Base-by-base conservation (phyloP, 2,888 invertebrate species). In the Brachycybe producta region DNA sequence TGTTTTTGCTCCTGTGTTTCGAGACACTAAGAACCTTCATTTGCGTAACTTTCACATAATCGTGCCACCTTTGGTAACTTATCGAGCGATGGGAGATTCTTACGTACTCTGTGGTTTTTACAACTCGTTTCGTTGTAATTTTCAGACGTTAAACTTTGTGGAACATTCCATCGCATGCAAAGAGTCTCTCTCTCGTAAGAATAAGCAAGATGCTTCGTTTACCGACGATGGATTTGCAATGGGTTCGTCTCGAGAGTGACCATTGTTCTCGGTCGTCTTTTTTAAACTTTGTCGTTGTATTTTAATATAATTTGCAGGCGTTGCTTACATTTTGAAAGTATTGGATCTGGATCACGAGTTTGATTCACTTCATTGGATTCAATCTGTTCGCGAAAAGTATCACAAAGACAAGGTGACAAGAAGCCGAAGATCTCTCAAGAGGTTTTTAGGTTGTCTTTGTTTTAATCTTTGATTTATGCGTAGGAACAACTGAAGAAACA, bases 161-260 rank as follows among this genome's bases (percentile, higher is more conserved):
- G 94, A 98, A 62, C 82, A 95, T 65, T 83, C 90, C 59, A 78
- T 95, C 55, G 77, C 82, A 40, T 84, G 85, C 55, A 94, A 94
- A 65, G 92, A 95, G 61, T 85, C 86, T 67, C 78, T 97, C 68
- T 82, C 79, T 54, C 92, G 92, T 65, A 90, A 88, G 64, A 84
- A 84, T 64, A 84, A 83, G 70, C 73, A 75, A 13, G 87, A 85
- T 13, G 84, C 88, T 43, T 80, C 88, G 1, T 92, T 98, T 64
- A 92, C 94, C 11, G 97, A 98, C 67, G 98, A 98, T 68, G 98
- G 98, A 13, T 97, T 98, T 71, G 85, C 92, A 3, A 86, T 98
- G 78, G 98, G 95, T 64, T 32, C 32, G 11, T 32, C 32, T 32
- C 32, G 32, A n/a, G n/a, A n/a, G n/a, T n/a, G n/a, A n/a, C n/a